phyloP scores from a whole-genome alignment of 2,113 vertebrate genomes.

The Oophaga pumilio region DNA sequence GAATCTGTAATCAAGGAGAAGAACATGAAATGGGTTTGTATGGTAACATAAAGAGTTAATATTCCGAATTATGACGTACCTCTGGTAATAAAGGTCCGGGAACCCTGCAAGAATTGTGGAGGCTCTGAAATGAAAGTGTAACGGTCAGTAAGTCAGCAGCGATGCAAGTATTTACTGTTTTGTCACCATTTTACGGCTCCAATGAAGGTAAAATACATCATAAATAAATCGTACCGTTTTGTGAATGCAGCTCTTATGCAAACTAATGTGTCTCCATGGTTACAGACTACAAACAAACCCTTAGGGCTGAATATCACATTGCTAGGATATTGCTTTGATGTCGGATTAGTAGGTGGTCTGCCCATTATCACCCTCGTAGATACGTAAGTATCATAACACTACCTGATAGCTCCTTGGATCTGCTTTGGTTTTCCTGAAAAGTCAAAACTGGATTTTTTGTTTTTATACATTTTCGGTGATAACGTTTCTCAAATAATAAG shows the following conservation, averaged over 20 bases:
- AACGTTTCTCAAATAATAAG: no score
- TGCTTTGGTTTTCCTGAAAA: no score
- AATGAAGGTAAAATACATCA: background rate
- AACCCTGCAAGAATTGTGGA: constrained; percentile 71
- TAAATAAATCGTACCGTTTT: background rate
- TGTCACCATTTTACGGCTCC: background rate
- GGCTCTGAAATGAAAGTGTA: constrained; percentile 68
- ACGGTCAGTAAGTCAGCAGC: background rate
- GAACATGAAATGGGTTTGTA: background rate
- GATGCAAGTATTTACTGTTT: background rate
- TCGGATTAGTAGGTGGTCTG: no score
- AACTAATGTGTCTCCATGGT: background rate
- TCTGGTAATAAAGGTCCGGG: constrained; percentile 67
- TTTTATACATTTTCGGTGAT: no score
- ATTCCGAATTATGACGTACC: constrained; percentile 66
- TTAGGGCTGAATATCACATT: background rate
- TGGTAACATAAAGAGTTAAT: background rate
- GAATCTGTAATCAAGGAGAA: constrained; percentile 67
- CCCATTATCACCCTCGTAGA: no score
- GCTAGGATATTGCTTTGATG: no score
- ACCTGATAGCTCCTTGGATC: no score
- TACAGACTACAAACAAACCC: background rate
- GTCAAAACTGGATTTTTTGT: no score
- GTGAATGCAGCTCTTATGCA: background rate
- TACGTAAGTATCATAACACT: no score